Base-by-base conservation (phyloP, 2,113 vertebrate species). In the Saimiri boliviensis region DNA sequence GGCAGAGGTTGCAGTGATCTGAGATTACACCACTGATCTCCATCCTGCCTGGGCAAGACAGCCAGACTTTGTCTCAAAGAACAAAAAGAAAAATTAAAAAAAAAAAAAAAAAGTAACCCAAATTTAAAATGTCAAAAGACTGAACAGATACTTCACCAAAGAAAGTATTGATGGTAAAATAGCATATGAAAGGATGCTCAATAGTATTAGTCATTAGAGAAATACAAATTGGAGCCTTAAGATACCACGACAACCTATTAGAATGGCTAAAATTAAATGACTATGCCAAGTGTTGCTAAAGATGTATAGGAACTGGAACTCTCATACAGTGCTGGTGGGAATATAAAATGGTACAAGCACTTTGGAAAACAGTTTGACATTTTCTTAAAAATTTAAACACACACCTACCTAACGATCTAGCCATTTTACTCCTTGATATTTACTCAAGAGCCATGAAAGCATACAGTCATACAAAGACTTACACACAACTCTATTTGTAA, bases 81-180 rank as follows among this genome's bases (percentile, higher is more conserved):
- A 63, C 60, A 63, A 63, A 63, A 63, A 63, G 13, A 60, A 63
- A 63, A 32, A 32, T 6, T 6, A 32, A 30, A 13, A 32, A 63
- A 63, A 63, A 27, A 32, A 63, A 63, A 63, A 63, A 84, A 14
- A 37, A 76, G 37, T 12, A 92, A 93, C 23, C 12, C 40, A 92
- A 88, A 87, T 77, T 70, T 68, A 81, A 96, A 93, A 45, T n/a
- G 32, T 35, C 19, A 70, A 93, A 92, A 85, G 71, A 92, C 45
- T 25, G 21, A 91, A 89, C 1, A 86, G 9, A 91, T 2, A 81
- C 27, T 84, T 93, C 30, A 80, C 6, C 45, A 91, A 35, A 90
- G 32, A 83, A 74, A 23, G 85, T 25, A 70, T 30, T 70, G 16
- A 60, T 79, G 49, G 16, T 25, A 87, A 80, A 73, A 63, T 87